A percentile compares a stretch with the other conserved stretches of the same genome.
phyloP scores from a whole-genome alignment of 2,888 invertebrate species.

The Mythimna pallens region DNA sequence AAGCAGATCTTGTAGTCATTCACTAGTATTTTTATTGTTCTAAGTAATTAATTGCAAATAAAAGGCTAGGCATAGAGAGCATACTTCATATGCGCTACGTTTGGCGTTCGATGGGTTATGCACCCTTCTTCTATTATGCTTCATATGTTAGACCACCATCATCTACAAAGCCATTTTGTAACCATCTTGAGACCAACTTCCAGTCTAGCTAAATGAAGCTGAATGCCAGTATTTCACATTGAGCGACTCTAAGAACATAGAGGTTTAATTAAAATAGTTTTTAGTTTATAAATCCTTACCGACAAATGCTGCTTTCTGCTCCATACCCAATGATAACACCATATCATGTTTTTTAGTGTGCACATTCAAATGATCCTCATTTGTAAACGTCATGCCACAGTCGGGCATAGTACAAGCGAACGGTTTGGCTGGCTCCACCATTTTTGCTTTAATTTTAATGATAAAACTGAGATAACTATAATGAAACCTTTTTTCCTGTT shows the following conservation, averaged over 20 bases:
- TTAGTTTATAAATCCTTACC: slow-evolving; percentile 85
- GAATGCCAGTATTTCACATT: background rate
- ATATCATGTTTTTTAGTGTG: slow-evolving; percentile 96
- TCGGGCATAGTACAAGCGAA: slow-evolving; percentile 93
- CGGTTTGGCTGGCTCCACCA: slow-evolving; percentile 92
- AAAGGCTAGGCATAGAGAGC: no score
- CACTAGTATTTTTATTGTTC: no score
- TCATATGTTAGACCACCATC: no score
- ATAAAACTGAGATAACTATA: background rate
- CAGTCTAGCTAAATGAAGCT: no score
- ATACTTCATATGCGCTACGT: no score
- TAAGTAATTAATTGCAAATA: no score
- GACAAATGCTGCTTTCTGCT: slow-evolving; percentile 92
- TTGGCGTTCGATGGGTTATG: no score
- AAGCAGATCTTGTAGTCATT: no score
- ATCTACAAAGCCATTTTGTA: background rate
- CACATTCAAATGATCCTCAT: slow-evolving; percentile 95
- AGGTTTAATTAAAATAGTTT: background rate
- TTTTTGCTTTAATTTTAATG: slow-evolving; percentile 51
- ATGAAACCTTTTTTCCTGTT: slow-evolving; percentile 22
- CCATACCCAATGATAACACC: slow-evolving; percentile 93
- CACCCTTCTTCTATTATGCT: no score
- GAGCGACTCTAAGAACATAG: background rate
- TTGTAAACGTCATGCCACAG: slow-evolving; percentile 95
- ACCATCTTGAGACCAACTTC: background rate